Evolutionary conservation across 2,113 vertebrate genomes (phyloP).

Genomic region (Prietella phreatophila): DNA sequence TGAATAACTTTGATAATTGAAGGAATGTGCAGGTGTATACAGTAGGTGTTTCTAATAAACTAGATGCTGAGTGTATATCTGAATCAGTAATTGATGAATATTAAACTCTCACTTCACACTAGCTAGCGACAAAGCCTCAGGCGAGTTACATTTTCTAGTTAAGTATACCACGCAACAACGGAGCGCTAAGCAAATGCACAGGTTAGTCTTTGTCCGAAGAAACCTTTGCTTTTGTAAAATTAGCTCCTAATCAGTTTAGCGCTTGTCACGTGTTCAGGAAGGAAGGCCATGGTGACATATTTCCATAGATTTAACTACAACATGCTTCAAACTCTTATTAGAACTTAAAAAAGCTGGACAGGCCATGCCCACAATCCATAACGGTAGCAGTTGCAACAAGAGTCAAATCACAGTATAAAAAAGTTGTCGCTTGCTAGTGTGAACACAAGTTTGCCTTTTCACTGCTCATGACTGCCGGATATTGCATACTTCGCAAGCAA

Average conservation of each 20-base stretch:
- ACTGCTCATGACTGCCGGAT: background rate
- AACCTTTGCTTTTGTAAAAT: background rate
- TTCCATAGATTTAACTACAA: background rate
- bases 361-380: background rate
- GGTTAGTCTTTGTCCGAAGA: background rate
- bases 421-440: background rate
- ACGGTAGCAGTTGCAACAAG: background rate
- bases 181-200: background rate
- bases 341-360: background rate
- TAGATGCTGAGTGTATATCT: background rate
- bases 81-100: background rate
- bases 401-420: background rate
- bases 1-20: background rate
- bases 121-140: background rate
- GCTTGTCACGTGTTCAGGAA: background rate
- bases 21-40: background rate
- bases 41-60: background rate
- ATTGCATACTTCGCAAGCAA: background rate
- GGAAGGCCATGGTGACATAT: background rate
- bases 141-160: background rate
- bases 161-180: background rate
- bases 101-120: background rate
- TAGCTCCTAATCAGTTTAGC: background rate
- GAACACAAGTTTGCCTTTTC: background rate
- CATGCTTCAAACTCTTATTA: background rate